Base-by-base conservation (phyloP, 1,140 invertebrate species). In the Hypothenemus hampei region DNA sequence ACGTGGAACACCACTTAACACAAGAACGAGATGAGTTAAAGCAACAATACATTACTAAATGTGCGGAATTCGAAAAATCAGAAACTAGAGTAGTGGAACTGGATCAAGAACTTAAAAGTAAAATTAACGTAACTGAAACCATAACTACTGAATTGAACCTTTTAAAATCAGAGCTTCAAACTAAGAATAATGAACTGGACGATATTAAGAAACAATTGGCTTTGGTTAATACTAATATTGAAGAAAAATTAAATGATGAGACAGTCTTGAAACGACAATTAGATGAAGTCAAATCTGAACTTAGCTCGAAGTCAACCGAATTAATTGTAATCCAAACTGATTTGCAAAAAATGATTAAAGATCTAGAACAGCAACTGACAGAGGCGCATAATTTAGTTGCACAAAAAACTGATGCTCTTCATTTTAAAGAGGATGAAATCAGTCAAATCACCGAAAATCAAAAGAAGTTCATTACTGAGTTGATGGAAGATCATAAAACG, bases 121-220 rank as follows among this genome's bases (percentile, higher is more conserved):
- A 50, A 23, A 26, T 13, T 1, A 15, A 4, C 10, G 48, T 26
- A 19, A 10, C 18, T 8, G 33, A 50, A 13, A 40, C 18, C 16
- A 1, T 39, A 8, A 39, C 2, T 16, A 4, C 1, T 11, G 26
- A 31, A 31, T 31, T 31, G 13, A 31, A 8, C 16, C 2, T 13
- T 2, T 16, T 39, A 39, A 44, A 36, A 44, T n/a, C 18, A 8
- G 24, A 52, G 16, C 20, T 21, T 8, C 20, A 54, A 16, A 6
- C 15, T 33, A 33, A 35, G 24, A 24, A 20, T n/a, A 10, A 23
- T 15, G 41, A 45, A 13, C 51, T 70, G 4, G 58, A 65, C 16
- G 44, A 45, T 16, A n/a, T 55, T 13, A 50, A 50, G 49, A 22
- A 53, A 16, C 48, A 65, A 43, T 45, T 58, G 1, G 16, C 39